These are phyloP conservation scores for Apolygus lucorum DNA, from an alignment of 1,140 invertebrate genomes.

Conservation along the genomic window DNA sequence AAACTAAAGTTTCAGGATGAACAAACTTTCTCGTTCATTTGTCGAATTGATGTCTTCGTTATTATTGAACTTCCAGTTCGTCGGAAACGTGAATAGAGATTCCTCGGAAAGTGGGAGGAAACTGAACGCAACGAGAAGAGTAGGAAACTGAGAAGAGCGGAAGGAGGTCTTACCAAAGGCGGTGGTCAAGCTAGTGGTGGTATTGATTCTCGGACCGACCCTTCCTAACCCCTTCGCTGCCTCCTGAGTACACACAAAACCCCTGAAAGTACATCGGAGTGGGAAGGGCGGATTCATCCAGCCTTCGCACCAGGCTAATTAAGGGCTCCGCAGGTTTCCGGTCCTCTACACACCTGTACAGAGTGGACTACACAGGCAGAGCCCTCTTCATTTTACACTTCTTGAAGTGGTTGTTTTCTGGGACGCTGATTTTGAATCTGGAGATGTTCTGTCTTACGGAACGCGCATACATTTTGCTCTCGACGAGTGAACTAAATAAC, in stretches of 20 bases:
- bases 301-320: slow-evolving; percentile 11
- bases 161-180: slow-evolving; percentile 9
- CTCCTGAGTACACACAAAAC: not conserved
- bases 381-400: no score
- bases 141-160: not conserved
- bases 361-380: no score
- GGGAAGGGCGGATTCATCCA: not conserved
- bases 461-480: no score
- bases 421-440: no score
- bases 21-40: no score
- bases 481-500: no score
- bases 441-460: no score
- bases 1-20: no score
- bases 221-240: slow-evolving; percentile 12
- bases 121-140: not conserved
- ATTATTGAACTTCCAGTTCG: no score
- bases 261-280: not conserved
- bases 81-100: no score
- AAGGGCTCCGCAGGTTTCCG: not conserved
- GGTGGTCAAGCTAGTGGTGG: slow-evolving; percentile 7
- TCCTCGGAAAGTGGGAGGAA: not conserved
- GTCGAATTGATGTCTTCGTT: no score
- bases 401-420: no score
- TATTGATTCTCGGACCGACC: slow-evolving; percentile 18
- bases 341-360: not conserved